Evolutionary conservation across 2,797 vertebrate species (phyloP).

Genomic region (Odontamblyopus lacepedii): DNA sequence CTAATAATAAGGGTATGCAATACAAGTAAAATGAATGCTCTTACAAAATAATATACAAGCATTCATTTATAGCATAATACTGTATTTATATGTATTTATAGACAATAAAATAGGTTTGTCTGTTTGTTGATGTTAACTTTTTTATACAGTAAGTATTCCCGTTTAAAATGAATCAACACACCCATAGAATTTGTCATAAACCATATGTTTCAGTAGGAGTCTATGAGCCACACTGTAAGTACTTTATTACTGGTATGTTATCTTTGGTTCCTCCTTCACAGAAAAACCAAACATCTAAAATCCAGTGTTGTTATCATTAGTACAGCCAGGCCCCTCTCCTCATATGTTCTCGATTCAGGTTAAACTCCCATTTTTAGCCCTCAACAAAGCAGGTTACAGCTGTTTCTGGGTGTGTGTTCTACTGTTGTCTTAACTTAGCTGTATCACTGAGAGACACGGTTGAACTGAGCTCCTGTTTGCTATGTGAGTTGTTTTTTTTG

Average conservation of each 20-base stretch:
- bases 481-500: constrained; percentile 34
- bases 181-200: not conserved
- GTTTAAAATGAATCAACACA: not conserved
- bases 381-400: constrained; percentile 40
- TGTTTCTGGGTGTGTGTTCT: constrained; percentile 57
- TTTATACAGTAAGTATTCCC: not conserved
- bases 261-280: constrained; percentile 3
- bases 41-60: too few species aligned
- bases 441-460: constrained; percentile 28
- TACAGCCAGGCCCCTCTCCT: not conserved
- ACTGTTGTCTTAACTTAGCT: constrained; percentile 28
- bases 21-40: not conserved
- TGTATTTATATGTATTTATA: too few species aligned
- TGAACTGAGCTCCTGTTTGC: constrained; percentile 34
- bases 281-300: constrained; percentile 6
- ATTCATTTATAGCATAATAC: too few species aligned
- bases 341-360: constrained; percentile 9
- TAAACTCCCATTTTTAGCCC: constrained; percentile 36
- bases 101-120: too few species aligned
- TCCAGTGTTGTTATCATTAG: constrained; percentile 18
- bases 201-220: too few species aligned
- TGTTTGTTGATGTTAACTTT: too few species aligned
- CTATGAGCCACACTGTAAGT: not conserved
- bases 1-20: not conserved
- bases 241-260: not conserved